Evolutionary conservation across 2,113 vertebrate species (phyloP).

Genomic region (Scomber japonicus): DNA sequence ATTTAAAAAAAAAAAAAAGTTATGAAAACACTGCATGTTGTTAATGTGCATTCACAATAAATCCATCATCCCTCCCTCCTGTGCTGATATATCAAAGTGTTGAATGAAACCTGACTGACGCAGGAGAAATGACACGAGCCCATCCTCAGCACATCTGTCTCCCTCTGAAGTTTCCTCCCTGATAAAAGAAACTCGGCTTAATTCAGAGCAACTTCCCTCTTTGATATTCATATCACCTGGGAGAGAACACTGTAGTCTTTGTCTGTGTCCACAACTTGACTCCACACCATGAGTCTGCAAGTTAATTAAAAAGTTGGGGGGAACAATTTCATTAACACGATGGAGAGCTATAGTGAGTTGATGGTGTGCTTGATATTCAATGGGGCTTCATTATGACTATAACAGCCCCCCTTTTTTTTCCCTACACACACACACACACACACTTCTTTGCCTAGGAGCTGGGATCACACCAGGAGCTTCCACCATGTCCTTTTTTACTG

Average conservation of each 20-base stretch:
- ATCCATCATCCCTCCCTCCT: slow-evolving; percentile 17
- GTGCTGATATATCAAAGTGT: slow-evolving; percentile 36
- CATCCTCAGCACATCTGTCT: slow-evolving; percentile 69
- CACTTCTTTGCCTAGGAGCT: slow-evolving; percentile 54
- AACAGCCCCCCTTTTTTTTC: slow-evolving; percentile 5
- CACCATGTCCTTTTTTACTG: slow-evolving; percentile 54
- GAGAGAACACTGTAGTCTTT: slow-evolving; percentile 65
- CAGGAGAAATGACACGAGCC: slow-evolving; percentile 45
- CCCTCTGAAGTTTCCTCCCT: slow-evolving; percentile 61
- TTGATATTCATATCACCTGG: slow-evolving; percentile 77
- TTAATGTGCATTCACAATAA: slow-evolving; percentile 30
- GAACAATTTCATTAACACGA: slow-evolving; percentile 80
- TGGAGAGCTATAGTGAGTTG: slow-evolving; percentile 67
- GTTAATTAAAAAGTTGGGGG: slow-evolving; percentile 82
- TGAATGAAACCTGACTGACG: slow-evolving; percentile 48
- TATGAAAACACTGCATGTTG: slow-evolving; percentile 41
- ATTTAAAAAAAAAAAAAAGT: slow-evolving; percentile 36
- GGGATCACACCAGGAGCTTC: slow-evolving; percentile 70
- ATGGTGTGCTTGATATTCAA: slow-evolving; percentile 78
- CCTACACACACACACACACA: slow-evolving; percentile 17
- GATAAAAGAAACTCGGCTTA: slow-evolving; percentile 78
- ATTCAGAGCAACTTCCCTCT: slow-evolving; percentile 61
- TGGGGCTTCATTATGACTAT: slow-evolving; percentile 73
- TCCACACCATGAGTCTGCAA: slow-evolving; percentile 69
- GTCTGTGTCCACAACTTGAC: slow-evolving; percentile 78